A percentile compares a stretch with the other conserved stretches of the same genome.
Conservation (phyloP, 2,113 vertebrate species). For the Acanthisitta chloris region DNA sequence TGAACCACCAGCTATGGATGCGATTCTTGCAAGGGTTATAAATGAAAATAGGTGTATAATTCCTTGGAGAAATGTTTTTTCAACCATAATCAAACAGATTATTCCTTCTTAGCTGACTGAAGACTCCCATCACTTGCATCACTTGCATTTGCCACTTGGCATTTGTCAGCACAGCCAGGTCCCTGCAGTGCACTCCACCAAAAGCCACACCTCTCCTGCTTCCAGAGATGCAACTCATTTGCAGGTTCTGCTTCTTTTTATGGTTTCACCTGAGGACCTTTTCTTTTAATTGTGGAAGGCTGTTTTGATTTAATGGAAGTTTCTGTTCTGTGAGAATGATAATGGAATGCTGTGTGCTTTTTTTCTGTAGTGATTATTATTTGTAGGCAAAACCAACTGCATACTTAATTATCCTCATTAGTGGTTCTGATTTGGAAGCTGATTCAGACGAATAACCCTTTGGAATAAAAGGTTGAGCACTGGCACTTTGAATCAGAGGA, state of each 20-base stretch:
- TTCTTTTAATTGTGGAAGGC: slow-evolving; percentile 18
- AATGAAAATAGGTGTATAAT: background rate
- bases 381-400: slow-evolving; percentile 45
- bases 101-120: background rate
- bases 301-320: slow-evolving; percentile 54
- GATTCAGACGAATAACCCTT: background rate
- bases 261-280: slow-evolving; percentile 1
- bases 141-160: background rate
- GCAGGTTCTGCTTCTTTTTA: background rate
- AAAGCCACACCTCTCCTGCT: background rate
- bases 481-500: background rate
- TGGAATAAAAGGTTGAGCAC: slow-evolving; percentile 32
- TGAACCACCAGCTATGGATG: background rate
- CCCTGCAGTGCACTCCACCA: background rate
- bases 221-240: background rate
- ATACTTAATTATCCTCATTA: slow-evolving; percentile 67
- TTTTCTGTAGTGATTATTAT: background rate
- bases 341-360: background rate
- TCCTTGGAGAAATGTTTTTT: background rate
- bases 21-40: background rate
- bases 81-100: background rate
- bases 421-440: slow-evolving; percentile 42
- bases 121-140: background rate
- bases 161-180: background rate
- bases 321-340: slow-evolving; percentile 7